A percentile compares a stretch with the other conserved stretches of the same genome.
Evolutionary conservation across 2,888 invertebrate genomes (phyloP).

Genomic region (Operophtera brumata): DNA sequence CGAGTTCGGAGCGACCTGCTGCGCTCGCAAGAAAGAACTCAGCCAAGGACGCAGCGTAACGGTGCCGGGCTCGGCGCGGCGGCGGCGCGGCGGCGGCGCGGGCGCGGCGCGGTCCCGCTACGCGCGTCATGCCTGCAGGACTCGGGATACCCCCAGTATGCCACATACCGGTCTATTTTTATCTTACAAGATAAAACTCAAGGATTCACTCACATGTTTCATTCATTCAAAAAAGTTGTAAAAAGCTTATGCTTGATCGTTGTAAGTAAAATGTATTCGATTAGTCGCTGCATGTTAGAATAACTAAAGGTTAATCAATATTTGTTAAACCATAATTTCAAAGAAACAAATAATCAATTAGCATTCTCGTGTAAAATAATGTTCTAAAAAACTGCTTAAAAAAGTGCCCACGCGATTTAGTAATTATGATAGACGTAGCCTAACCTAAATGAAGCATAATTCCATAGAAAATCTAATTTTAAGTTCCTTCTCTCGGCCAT

Average conservation of each 20-base stretch:
- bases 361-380: neutral
- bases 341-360: neutral
- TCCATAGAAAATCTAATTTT: slow-evolving; percentile 72
- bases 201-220: neutral
- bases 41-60: slow-evolving; percentile 80
- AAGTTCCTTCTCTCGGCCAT: slow-evolving; percentile 76
- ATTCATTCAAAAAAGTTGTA: no score
- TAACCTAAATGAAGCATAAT: slow-evolving; percentile 68
- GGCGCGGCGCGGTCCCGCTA: slow-evolving; percentile 46
- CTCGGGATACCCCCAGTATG: slow-evolving; percentile 24
- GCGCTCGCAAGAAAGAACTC: slow-evolving; percentile 77
- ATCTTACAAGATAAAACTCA: neutral
- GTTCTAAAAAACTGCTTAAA: slow-evolving; percentile 17
- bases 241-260: neutral
- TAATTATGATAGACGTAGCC: slow-evolving; percentile 58
- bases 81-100: slow-evolving; percentile 16
- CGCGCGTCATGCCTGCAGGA: slow-evolving; percentile 36
- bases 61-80: slow-evolving; percentile 59
- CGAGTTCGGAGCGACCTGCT: slow-evolving; percentile 75
- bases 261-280: neutral
- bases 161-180: slow-evolving; percentile 13
- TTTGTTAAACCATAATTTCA: neutral
- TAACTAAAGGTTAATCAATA: neutral
- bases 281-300: neutral
- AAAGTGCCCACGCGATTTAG: slow-evolving; percentile 37